Evolutionary conservation across 2,888 invertebrate genomes (phyloP), one percentile per base, ranked within the genome.

Genomic region (Cylloceria caligata): DNA sequence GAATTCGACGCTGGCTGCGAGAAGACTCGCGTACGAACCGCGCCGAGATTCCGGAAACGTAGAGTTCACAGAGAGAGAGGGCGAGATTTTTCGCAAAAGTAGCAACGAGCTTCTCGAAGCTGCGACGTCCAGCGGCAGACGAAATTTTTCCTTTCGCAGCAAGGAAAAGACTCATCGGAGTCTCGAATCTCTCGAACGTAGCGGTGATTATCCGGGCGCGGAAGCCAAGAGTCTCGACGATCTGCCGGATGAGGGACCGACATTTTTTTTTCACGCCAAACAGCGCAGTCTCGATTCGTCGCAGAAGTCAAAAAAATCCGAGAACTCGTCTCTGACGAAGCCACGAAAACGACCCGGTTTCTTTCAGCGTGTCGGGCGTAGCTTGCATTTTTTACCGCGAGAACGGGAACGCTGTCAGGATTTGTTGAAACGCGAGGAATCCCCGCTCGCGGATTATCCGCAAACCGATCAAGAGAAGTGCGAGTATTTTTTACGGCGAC

Each of bases 331-430:
- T n/a, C 72, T 69, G 9, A 84, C 57, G 47, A 80, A 73, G 72
- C 13, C 21, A 19, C 47, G 30, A 87, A 90, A 89, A 36, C 86
- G 90, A 36, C 87, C 88, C 6, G 88, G 83, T 49, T 88, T 91
- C 45, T 88, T 91, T 45, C 89, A 90, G 73, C 87, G 89, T 7
- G 88, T 91, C 39, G 89, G 91, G 11, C 89, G 89, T 30, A 90
- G 88, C 65, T 83, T 91, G 75, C 87, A 91, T 88, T 90, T 91
- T 88, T 88, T 91, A 85, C 87, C 87, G 74, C 88, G 88, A 82
- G 87, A 88, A 65, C 86, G 86, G 55, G 85, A 74, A 73, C 81
- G 87, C 47, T 75, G 78, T 80, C 87, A 86, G 68, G 86, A 88
- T 42, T 80, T 84, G 27, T 71, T 86, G 60, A 85, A 76, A 45